Conservation (phyloP, 2,888 invertebrate species). For the Neoaliturus tenellus region DNA sequence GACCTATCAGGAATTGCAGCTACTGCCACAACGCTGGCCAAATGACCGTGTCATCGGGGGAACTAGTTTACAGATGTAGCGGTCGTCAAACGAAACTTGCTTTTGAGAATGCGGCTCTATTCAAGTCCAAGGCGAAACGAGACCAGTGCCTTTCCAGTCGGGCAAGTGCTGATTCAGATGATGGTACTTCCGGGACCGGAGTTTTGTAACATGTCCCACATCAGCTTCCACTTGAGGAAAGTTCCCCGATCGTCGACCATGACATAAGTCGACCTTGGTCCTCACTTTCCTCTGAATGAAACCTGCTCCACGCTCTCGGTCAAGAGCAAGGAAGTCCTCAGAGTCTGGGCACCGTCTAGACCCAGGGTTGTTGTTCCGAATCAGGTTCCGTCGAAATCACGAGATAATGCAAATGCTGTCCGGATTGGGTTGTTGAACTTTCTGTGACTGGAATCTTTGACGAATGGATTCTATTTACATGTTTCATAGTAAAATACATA, state of each 20-base stretch:
- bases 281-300: slow-evolving; percentile 34
- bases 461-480: no score
- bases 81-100: slow-evolving; percentile 34
- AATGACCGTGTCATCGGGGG: background rate
- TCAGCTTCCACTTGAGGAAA: background rate
- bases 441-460: background rate
- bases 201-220: background rate
- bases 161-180: background rate
- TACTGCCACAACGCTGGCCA: background rate
- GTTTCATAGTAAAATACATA: no score
- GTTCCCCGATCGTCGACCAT: background rate
- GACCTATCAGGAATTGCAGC: slow-evolving; percentile 16
- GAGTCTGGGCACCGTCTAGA: slow-evolving; percentile 4
- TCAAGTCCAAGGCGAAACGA: slow-evolving; percentile 12
- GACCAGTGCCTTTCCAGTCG: background rate
- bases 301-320: slow-evolving; percentile 39
- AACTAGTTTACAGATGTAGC: background rate
- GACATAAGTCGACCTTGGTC: slow-evolving; percentile 34
- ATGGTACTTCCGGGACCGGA: background rate
- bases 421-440: slow-evolving; percentile 17
- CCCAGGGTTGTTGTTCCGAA: background rate
- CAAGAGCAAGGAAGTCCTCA: background rate
- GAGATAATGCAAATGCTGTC: slow-evolving; percentile 11
- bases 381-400: slow-evolving; percentile 1
- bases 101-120: slow-evolving; percentile 43